These are phyloP conservation scores for Yponomeuta plumbellus DNA, from an alignment of 2,888 invertebrate species.

Conservation along the genomic window DNA sequence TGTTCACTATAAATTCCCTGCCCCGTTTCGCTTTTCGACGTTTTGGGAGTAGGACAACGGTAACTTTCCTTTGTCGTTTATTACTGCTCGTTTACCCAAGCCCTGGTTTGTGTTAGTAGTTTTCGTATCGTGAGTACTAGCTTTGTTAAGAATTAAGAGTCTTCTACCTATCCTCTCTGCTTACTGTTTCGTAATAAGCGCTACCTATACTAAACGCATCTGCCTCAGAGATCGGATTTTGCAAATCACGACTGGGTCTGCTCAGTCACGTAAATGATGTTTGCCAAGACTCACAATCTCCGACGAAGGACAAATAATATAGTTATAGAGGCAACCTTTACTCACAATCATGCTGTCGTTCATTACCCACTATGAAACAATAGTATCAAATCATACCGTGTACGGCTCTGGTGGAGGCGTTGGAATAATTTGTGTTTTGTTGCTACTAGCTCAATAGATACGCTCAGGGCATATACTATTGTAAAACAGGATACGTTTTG, in stretches of 20 bases:
- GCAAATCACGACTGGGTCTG: conserved; percentile 15
- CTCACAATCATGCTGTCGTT: conserved; percentile 31
- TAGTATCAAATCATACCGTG: conserved; percentile 30
- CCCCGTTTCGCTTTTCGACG: conserved; percentile 25
- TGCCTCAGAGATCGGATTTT: conserved; percentile 16
- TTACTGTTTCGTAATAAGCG: neutral
- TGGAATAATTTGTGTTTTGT: conserved; percentile 42
- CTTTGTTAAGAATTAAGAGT: neutral
- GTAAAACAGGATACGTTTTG: neutral
- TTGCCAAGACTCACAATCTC: conserved; percentile 31
- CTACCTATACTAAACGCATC: conserved; percentile 16
- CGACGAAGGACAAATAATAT: conserved; percentile 31
- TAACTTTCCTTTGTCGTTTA: conserved; percentile 31
- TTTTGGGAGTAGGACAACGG: conserved; percentile 34
- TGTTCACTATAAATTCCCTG: conserved; percentile 32
- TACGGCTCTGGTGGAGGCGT: conserved; percentile 48
- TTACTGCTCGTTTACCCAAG: conserved; percentile 18
- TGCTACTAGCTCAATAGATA: neutral
- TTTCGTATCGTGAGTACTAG: neutral
- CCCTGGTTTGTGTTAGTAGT: conserved; percentile 9
- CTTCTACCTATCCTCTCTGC: neutral
- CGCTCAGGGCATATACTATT: conserved; percentile 4
- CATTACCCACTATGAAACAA: conserved; percentile 43
- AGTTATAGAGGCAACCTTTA: conserved; percentile 32
- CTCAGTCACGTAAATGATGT: conserved; percentile 16